Evolutionary conservation across 2,888 invertebrate species (phyloP).

Genomic region (Phaedon cochleariae): DNA sequence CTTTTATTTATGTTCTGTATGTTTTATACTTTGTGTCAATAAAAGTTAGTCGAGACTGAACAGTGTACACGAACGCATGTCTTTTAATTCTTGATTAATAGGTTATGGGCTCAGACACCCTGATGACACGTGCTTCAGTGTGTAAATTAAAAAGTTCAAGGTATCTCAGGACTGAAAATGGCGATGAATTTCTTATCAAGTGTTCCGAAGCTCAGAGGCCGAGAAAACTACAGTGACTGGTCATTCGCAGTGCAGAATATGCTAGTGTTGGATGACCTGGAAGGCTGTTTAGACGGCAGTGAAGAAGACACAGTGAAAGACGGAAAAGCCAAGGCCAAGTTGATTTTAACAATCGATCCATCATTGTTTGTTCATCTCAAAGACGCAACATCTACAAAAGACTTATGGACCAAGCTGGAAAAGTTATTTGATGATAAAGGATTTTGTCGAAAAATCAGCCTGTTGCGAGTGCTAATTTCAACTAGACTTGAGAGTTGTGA

Average conservation of each 20-base stretch:
- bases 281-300: neutral
- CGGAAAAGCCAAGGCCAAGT: constrained; percentile 46
- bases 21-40: too few species aligned
- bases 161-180: too few species aligned
- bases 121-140: constrained; percentile 53
- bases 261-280: neutral
- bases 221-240: too few species aligned
- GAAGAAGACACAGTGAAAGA: neutral
- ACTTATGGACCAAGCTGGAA: constrained; percentile 37
- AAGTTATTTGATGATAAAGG: constrained; percentile 36
- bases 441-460: constrained; percentile 33
- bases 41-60: too few species aligned
- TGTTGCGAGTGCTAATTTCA: too few species aligned
- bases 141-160: constrained; percentile 33
- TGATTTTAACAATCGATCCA: constrained; percentile 39
- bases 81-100: too few species aligned
- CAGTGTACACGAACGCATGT: too few species aligned
- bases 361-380: constrained; percentile 45
- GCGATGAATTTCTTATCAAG: too few species aligned
- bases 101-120: too few species aligned
- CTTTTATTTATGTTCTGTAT: too few species aligned
- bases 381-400: constrained; percentile 33
- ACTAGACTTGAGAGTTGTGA: constrained; percentile 40
- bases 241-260: neutral
- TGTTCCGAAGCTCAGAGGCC: too few species aligned